phyloP scores from a whole-genome alignment of 2,113 vertebrate species.

The Merops nubicus region DNA sequence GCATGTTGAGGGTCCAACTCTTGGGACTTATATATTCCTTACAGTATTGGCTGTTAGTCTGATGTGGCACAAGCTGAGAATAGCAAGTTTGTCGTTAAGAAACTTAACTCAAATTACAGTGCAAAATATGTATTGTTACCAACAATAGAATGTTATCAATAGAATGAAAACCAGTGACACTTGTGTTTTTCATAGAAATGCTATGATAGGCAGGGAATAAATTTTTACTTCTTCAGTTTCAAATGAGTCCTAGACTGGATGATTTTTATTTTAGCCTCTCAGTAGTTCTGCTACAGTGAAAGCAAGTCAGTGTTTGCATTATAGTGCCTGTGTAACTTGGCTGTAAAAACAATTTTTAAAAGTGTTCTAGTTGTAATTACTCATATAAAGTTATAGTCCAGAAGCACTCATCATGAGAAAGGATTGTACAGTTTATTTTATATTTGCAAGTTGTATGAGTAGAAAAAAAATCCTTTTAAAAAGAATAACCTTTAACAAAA shows the following conservation, averaged over 20 bases:
- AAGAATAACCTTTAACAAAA: not conserved
- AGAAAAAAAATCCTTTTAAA: not conserved
- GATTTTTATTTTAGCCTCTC: not conserved
- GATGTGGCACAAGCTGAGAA: not conserved
- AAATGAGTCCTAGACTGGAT: not conserved
- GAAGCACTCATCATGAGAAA: not conserved
- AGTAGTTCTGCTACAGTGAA: not conserved
- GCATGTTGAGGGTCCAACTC: not conserved
- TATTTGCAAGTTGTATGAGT: not conserved
- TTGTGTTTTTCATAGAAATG: not conserved
- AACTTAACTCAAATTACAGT: not conserved
- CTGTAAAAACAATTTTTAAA: not conserved
- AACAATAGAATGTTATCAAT: too few relatives aligned
- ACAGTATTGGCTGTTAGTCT: not conserved
- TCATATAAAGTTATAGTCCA: not conserved
- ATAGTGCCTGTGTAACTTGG: not conserved
- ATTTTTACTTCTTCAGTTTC: not conserved
- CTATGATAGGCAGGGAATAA: not conserved
- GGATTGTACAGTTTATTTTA: not conserved
- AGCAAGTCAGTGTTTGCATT: conserved; percentile 29
- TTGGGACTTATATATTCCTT: not conserved
- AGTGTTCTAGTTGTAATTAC: not conserved
- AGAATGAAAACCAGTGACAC: not conserved
- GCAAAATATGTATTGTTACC: not conserved
- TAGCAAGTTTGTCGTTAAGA: not conserved